Conservation (phyloP, 2,113 vertebrate species). For the Cepphus grylle region DNA sequence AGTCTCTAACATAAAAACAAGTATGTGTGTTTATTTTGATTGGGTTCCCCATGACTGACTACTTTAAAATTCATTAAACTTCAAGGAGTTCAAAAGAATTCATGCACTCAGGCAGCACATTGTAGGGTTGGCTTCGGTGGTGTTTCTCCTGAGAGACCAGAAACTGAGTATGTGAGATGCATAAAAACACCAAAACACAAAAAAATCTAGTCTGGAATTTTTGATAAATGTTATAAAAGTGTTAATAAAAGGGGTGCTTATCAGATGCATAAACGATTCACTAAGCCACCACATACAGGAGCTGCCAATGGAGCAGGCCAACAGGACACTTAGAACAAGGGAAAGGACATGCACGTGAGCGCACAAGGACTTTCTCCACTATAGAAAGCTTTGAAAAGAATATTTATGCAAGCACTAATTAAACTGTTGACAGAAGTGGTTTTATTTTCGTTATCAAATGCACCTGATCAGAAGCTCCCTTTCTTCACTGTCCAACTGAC, state of each 20-base stretch:
- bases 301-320: neutral
- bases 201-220: neutral
- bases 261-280: neutral
- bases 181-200: neutral
- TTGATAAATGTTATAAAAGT: neutral
- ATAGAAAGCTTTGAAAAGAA: neutral
- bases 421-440: neutral
- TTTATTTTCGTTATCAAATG: neutral
- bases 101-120: neutral
- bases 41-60: neutral
- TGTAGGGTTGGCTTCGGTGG: neutral
- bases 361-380: neutral
- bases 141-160: neutral
- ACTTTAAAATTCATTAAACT: neutral
- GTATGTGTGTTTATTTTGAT: neutral
- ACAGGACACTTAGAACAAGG: neutral
- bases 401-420: neutral
- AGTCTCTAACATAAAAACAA: neutral
- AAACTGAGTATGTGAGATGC: neutral
- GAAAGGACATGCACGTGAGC: neutral
- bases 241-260: neutral
- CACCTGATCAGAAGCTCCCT: neutral
- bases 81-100: neutral
- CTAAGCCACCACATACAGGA: neutral
- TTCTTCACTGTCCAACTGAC: neutral